Evolutionary conservation across 1,140 invertebrate species (phyloP).

Genomic region (Drosophila orena): DNA sequence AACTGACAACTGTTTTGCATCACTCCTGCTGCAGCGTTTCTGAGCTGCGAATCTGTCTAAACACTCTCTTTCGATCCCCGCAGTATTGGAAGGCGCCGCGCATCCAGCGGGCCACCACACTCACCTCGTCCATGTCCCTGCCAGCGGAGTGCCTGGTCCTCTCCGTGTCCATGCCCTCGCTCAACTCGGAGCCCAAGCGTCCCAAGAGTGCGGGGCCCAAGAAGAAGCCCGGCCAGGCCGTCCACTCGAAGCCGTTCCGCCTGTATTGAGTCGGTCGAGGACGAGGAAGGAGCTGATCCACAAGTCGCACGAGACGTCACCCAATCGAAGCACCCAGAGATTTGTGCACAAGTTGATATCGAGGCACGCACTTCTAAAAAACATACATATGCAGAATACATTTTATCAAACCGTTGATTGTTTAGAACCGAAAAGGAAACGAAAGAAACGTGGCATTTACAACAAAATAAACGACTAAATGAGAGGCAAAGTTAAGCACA

Average conservation of each 20-base stretch:
- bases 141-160: constrained; percentile 83
- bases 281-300: constrained; percentile 33
- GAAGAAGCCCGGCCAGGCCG: constrained; percentile 76
- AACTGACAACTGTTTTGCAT: constrained; percentile 30
- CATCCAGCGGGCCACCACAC: constrained; percentile 79
- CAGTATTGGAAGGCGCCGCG: constrained; percentile 82
- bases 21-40: background rate
- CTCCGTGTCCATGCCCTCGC: constrained; percentile 83
- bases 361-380: constrained; percentile 59
- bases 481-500: constrained; percentile 70
- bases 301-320: constrained; percentile 44
- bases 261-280: constrained; percentile 59
- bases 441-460: constrained; percentile 80
- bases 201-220: constrained; percentile 82
- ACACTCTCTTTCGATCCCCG: constrained; percentile 24
- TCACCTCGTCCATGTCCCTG: constrained; percentile 84
- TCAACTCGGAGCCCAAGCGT: constrained; percentile 75
- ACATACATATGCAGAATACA: constrained; percentile 40
- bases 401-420: constrained; percentile 63
- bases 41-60: constrained; percentile 1
- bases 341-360: constrained; percentile 65
- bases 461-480: constrained; percentile 64
- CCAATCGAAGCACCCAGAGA: constrained; percentile 50
- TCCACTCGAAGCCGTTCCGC: constrained; percentile 83
- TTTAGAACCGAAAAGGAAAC: constrained; percentile 49